Evolutionary conservation across 2,888 invertebrate genomes (phyloP), one percentile per base, ranked within the genome.

Genomic region (Vanessa cardui): DNA sequence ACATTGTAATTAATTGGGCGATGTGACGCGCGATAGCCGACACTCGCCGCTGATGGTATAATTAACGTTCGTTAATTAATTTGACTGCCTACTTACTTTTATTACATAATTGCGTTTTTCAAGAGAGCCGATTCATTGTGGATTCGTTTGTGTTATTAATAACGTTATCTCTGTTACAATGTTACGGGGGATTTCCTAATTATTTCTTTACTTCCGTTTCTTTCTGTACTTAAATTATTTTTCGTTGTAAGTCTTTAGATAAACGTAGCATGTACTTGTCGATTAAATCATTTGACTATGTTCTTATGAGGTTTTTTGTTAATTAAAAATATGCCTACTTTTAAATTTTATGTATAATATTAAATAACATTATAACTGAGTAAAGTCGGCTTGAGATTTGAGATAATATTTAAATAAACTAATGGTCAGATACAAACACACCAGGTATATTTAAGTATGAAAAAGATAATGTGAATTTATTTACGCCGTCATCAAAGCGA

Each of bases 21-120:
- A 90, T 90, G 85, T 86, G 89, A 90, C 84, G 88, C 82, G 78
- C 79, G 91, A 91, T 90, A 91, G 88, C 82, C 50, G 50, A 50
- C 66, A 61, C 64, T 68, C 61, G 64, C 83, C 83, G 79, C 82
- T 88, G 90, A 91, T 87, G 89, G 89, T 89, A 88, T 89, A 90
- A 91, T 92, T 90, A 91, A 87, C 86, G 81, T 84, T 83, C 80
- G 83, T 87, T 89, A 88, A 89, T 89, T 90, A 90, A 91, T 90
- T 90, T 64, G 66, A 66, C 68, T 83, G 81, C 76, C 85, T 85
- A 85, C 83, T 86, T 85, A 84, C 82, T 87, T 87, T 87, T 85
- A 86, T 83, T 82, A 86, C 80, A 79, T 80, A 83, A 83, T 83
- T 83, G 83, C 82, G 82, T 86, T 84, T 83, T 81, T 80, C 78